Conservation (phyloP, 2,888 invertebrate species). For the Drosophila cognata region DNA sequence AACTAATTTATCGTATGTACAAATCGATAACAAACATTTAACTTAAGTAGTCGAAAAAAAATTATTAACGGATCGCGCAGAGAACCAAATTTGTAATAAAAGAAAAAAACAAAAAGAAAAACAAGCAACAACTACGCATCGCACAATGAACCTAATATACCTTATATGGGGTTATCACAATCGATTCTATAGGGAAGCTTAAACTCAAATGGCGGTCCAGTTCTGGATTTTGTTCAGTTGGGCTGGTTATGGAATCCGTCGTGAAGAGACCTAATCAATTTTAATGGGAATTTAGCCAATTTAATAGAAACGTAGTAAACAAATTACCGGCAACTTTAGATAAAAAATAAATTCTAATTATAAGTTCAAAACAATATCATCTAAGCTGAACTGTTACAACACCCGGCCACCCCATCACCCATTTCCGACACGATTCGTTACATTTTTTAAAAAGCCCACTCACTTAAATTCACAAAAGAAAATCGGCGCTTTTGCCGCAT, state of each 20-base stretch:
- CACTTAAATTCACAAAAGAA: constrained; percentile 18
- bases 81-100: constrained; percentile 75
- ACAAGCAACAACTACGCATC: constrained; percentile 64
- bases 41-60: constrained; percentile 66
- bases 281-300: constrained; percentile 72
- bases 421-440: constrained; percentile 11
- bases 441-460: constrained; percentile 17
- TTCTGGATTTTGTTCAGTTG: constrained; percentile 5
- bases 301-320: constrained; percentile 66
- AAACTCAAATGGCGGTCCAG: background rate
- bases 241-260: constrained; percentile 32
- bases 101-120: constrained; percentile 11
- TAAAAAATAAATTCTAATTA: constrained; percentile 48
- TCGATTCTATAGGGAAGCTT: constrained; percentile 19
- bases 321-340: constrained; percentile 53
- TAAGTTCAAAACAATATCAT: constrained; percentile 50
- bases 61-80: constrained; percentile 52
- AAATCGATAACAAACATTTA: constrained; percentile 67
- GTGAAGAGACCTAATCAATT: constrained; percentile 32
- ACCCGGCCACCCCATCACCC: constrained; percentile 22
- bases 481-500: constrained; percentile 37
- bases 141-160: constrained; percentile 64
- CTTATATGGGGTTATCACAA: constrained; percentile 32
- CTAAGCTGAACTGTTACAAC: constrained; percentile 53
- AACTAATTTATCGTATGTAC: constrained; percentile 71